A percentile compares a stretch with the other conserved stretches of the same genome.
phyloP scores from a whole-genome alignment of 2,797 vertebrate genomes.

The Clamator glandarius region DNA sequence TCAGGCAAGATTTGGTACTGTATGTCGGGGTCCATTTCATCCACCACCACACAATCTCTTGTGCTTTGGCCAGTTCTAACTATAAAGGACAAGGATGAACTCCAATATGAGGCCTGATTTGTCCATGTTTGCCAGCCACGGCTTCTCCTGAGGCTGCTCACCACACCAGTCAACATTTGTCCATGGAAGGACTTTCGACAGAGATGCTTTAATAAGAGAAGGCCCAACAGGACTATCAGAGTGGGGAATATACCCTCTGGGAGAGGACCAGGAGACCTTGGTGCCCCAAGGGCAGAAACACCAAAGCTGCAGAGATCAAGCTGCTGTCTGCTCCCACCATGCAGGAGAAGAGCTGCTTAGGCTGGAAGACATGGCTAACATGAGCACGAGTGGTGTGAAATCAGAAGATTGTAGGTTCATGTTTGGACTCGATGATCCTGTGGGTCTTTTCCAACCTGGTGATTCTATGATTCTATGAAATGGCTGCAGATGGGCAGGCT shows the following conservation, averaged over 20 bases:
- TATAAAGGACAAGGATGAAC: not conserved
- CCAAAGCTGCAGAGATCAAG: accelerated
- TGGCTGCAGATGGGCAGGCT: not conserved
- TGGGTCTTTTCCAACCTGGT: too few relatives aligned
- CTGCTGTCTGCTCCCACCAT: not conserved
- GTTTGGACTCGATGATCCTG: too few relatives aligned
- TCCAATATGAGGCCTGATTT: not conserved
- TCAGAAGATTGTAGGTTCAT: too few relatives aligned
- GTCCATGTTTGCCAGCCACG: not conserved
- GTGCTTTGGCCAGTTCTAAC: not conserved
- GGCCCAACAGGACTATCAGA: not conserved
- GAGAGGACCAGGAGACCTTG: not conserved
- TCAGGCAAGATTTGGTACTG: not conserved
- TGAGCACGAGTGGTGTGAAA: accelerated
- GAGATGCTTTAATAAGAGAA: not conserved
- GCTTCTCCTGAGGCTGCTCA: not conserved
- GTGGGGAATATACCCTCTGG: not conserved
- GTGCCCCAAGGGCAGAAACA: not conserved
- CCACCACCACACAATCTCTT: not conserved
- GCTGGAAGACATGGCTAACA: not conserved
- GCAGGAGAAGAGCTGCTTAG: not conserved
- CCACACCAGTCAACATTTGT: not conserved
- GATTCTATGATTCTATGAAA: too few relatives aligned
- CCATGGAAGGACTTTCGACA: not conserved
- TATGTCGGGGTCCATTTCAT: too few relatives aligned